Percentiles rank a stretch among this genome's conserved stretches.
Conservation (phyloP, 2,113 vertebrate genomes). For the Myxocyprinus asiaticus region DNA sequence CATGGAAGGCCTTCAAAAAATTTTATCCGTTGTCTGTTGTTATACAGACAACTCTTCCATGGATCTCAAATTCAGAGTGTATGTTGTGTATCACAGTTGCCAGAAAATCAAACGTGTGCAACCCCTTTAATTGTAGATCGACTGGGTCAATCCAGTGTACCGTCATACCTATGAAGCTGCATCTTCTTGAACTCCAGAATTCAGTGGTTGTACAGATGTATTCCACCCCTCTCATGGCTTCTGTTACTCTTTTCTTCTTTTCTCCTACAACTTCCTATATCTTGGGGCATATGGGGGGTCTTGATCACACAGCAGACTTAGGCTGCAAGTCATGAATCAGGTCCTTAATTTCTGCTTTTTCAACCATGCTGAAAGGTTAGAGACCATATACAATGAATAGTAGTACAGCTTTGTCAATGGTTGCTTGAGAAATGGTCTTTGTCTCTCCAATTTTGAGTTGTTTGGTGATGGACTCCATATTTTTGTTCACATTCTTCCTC, state of each 20-base stretch:
- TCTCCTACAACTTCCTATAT: background rate
- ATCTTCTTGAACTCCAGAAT: conserved; percentile 22
- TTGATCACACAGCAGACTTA: background rate
- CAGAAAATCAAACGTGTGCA: conserved; percentile 35
- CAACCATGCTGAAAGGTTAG: conserved; percentile 42
- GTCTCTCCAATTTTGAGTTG: conserved; percentile 30
- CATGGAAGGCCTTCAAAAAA: conserved; percentile 39
- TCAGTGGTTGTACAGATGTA: conserved; percentile 39
- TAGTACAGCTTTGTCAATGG: conserved; percentile 26
- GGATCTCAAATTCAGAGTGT: conserved; percentile 30
- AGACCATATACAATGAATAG: conserved; percentile 41
- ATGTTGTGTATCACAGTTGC: conserved; percentile 28
- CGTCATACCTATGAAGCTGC: conserved; percentile 31
- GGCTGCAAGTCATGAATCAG: conserved; percentile 4
- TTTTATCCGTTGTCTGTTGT: conserved; percentile 41
- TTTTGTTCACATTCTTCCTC: conserved; percentile 15
- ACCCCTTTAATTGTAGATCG: conserved; percentile 21
- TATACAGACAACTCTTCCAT: conserved; percentile 11
- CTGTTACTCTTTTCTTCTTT: background rate
- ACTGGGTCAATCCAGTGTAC: conserved; percentile 44
- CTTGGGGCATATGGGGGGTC: background rate
- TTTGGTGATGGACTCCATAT: conserved; percentile 4
- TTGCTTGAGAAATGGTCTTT: conserved; percentile 12
- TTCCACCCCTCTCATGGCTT: background rate
- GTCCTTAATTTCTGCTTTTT: conserved; percentile 6